These are phyloP conservation scores for Heliconius congener DNA, from an alignment of 1,140 invertebrate species.

Conservation along the genomic window DNA sequence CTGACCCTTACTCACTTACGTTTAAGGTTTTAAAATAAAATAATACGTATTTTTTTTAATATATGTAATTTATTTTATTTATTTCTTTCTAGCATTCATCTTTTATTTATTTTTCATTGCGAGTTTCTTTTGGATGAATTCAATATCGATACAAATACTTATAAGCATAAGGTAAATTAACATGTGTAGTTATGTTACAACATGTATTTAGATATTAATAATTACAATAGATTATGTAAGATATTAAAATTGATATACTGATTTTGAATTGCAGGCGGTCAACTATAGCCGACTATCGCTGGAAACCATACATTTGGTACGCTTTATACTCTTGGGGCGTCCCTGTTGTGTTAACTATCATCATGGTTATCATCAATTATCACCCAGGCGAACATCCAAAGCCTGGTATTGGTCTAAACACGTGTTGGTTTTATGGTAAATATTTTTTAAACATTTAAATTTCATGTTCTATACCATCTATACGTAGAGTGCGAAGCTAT, in stretches of 20 bases:
- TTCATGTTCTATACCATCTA: too few relatives aligned
- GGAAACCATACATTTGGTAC: constrained; percentile 61
- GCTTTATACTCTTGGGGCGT: constrained; percentile 65
- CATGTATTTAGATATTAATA: background rate
- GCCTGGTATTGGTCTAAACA: constrained; percentile 62
- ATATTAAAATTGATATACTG: background rate
- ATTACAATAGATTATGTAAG: background rate
- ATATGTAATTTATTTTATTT: background rate
- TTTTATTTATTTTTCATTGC: constrained; percentile 63
- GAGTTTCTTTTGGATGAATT: constrained; percentile 70
- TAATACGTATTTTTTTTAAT: background rate
- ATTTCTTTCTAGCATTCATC: constrained; percentile 57
- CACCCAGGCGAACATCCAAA: constrained; percentile 56
- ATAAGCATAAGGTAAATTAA: constrained; percentile 54
- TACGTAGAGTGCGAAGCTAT: too few relatives aligned
- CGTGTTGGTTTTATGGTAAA: constrained; percentile 71
- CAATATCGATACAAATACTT: constrained; percentile 68
- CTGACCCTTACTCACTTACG: too few relatives aligned
- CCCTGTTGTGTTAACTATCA: constrained; percentile 49
- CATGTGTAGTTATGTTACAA: background rate
- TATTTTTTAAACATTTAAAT: constrained; percentile 16
- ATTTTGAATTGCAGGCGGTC: constrained; percentile 52
- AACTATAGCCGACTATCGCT: constrained; percentile 47
- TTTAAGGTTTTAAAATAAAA: background rate
- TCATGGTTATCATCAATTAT: constrained; percentile 60